Percentiles rank a stretch among this genome's conserved stretches.
Evolutionary conservation across 2,797 vertebrate genomes (phyloP).

Genomic region (Oreochromis mossambicus): DNA sequence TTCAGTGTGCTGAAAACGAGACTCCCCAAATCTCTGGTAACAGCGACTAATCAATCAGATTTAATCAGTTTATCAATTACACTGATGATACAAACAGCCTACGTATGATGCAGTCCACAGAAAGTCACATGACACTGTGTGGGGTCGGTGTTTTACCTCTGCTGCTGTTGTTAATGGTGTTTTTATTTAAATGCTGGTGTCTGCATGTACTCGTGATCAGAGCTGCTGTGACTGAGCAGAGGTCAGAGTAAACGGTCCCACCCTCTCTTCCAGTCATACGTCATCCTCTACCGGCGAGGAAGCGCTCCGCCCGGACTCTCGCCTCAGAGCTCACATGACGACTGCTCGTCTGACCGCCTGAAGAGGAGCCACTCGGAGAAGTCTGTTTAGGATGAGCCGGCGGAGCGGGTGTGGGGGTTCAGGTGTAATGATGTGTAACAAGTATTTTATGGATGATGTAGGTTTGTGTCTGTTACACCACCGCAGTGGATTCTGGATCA

Average conservation of each 20-base stretch:
- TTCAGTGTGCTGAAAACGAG: not conserved
- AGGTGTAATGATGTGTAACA: not conserved
- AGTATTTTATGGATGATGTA: not conserved
- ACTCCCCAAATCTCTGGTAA: conserved; percentile 16
- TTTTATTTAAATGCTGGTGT: not conserved
- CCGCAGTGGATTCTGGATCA: not conserved
- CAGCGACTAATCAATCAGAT: not conserved
- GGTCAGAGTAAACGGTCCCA: not conserved
- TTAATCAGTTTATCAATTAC: not conserved
- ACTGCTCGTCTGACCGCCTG: not conserved
- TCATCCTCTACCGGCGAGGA: not conserved
- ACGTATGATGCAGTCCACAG: not conserved
- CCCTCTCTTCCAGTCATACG: not conserved
- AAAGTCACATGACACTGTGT: not conserved
- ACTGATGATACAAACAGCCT: not conserved
- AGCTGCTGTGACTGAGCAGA: not conserved
- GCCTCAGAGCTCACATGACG: not conserved
- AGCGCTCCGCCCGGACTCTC: not conserved
- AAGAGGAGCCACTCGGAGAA: not conserved
- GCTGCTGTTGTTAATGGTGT: not conserved
- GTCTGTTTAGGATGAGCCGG: not conserved
- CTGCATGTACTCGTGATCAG: not conserved
- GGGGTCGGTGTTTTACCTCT: not conserved
- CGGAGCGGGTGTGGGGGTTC: not conserved
- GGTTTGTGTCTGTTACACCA: not conserved